Percentiles rank a stretch among this genome's conserved stretches.
Evolutionary conservation across 2,113 vertebrate species (phyloP).

Genomic region (Gambusia affinis): DNA sequence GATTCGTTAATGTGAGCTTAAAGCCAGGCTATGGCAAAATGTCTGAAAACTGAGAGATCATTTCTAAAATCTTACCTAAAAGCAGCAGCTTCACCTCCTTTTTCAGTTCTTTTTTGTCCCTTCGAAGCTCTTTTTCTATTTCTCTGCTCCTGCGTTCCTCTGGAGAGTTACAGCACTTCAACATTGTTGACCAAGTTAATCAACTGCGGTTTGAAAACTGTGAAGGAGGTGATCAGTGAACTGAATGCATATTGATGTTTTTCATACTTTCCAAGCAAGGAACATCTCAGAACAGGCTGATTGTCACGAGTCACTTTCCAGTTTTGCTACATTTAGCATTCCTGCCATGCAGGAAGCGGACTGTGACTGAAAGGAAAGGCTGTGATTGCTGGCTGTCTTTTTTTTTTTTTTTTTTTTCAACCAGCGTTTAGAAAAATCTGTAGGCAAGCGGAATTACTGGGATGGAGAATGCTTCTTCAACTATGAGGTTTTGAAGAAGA

Average conservation of each 20-base stretch:
- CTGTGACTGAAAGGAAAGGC: neutral
- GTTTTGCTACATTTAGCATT: conserved; percentile 64
- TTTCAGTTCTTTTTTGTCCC: conserved; percentile 72
- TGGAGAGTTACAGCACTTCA: conserved; percentile 75
- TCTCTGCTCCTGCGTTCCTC: conserved; percentile 82
- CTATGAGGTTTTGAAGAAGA: neutral
- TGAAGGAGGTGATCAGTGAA: neutral
- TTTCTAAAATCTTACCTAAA: conserved; percentile 79
- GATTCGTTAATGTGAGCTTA: neutral
- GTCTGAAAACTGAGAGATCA: neutral
- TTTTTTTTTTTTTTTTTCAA: neutral
- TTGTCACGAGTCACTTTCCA: conserved; percentile 38
- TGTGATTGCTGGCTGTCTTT: neutral
- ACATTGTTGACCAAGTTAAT: conserved; percentile 63
- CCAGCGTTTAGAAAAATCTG: neutral
- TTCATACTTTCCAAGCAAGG: neutral
- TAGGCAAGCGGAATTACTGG: neutral
- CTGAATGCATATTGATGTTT: conserved; percentile 6
- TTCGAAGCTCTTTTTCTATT: conserved; percentile 84
- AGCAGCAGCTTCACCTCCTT: conserved; percentile 84
- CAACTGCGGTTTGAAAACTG: neutral
- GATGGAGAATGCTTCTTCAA: neutral
- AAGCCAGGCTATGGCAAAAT: neutral
- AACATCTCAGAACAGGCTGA: conserved; percentile 41
- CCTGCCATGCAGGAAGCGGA: conserved; percentile 39